phyloP scores from a whole-genome alignment of 2,113 vertebrate species.

The Hippolais icterina region DNA sequence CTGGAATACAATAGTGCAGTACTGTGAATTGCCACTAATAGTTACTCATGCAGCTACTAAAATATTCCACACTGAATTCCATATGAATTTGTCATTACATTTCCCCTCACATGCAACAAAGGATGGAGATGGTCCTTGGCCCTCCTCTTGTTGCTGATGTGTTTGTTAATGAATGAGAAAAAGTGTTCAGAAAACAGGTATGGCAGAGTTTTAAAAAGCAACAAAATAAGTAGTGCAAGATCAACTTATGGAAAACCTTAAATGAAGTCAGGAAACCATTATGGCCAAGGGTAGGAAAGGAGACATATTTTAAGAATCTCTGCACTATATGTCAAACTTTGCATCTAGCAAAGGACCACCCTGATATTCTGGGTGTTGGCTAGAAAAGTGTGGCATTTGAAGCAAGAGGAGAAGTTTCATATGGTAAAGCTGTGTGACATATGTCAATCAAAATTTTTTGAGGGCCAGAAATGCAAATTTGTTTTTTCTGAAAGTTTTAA shows the following conservation, averaged over 20 bases:
- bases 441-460: background rate
- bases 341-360: background rate
- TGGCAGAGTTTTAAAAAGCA: background rate
- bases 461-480: background rate
- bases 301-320: background rate
- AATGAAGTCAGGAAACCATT: background rate
- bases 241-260: background rate
- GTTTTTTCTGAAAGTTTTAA: background rate
- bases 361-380: background rate
- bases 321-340: background rate
- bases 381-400: background rate
- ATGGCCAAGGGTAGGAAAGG: background rate
- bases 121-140: background rate
- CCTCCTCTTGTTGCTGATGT: background rate
- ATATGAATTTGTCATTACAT: background rate
- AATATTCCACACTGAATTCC: background rate
- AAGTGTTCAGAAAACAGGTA: background rate
- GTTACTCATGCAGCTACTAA: background rate
- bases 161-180: background rate
- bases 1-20: background rate
- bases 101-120: background rate
- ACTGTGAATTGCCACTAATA: background rate
- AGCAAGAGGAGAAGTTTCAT: background rate
- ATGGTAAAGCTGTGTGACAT: background rate
- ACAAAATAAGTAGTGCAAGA: background rate